These are phyloP conservation scores for Linnaemya tessellans DNA, from an alignment of 2,888 invertebrate genomes.

Conservation along the genomic window DNA sequence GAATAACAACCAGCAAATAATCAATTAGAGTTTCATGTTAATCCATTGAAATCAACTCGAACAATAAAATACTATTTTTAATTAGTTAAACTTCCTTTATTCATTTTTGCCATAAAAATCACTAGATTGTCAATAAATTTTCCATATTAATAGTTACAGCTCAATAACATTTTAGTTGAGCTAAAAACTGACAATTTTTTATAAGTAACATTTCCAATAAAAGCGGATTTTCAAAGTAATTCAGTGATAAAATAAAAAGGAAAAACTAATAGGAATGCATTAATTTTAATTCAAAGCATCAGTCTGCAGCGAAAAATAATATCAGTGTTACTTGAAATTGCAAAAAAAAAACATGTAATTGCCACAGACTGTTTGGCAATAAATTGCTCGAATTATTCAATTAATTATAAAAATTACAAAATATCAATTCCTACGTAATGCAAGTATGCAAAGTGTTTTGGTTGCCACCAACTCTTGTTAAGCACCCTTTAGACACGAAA, in stretches of 20 bases:
- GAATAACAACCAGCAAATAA: not conserved
- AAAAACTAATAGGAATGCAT: not conserved
- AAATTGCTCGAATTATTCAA: not conserved
- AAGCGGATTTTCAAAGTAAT: not conserved
- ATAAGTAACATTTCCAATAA: not conserved
- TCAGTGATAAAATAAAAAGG: not conserved
- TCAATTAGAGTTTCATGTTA: not conserved
- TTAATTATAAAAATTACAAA: conserved; percentile 34
- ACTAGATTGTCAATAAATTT: not conserved
- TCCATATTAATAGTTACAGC: not conserved
- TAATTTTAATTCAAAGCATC: not conserved
- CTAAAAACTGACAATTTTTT: not conserved
- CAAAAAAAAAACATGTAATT: not conserved
- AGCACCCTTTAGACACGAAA: conserved; percentile 31
- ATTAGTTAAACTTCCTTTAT: not conserved
- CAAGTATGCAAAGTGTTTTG: conserved; percentile 3
- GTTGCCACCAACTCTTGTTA: conserved; percentile 11
- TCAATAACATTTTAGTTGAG: not conserved
- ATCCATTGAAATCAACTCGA: not conserved
- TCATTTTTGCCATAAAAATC: not conserved
- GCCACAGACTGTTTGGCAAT: conserved; percentile 9
- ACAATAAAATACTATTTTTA: not conserved
- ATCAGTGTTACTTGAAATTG: not conserved
- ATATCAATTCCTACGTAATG: conserved; percentile 34
- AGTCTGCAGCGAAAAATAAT: not conserved